Base-by-base conservation (phyloP, 2,797 vertebrate species). In the Xenopus petersii region DNA sequence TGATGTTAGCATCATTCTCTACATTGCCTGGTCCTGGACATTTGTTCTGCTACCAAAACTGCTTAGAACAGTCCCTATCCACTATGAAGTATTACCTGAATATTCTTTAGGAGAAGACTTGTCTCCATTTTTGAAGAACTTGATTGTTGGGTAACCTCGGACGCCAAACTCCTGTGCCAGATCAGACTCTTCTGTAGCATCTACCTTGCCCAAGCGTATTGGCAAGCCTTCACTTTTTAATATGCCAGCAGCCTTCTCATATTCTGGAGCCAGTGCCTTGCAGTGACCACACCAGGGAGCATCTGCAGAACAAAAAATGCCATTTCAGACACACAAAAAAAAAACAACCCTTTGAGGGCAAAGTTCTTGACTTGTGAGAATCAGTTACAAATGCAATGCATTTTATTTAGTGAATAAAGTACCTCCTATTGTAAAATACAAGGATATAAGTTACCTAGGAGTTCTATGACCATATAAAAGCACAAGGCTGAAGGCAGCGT, bases 201-300 rank as follows among this genome's bases (percentile, higher is more conserved):
- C 98, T 42, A 99, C 97, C 83, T 99, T 99, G 11, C 80, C 98
- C 81, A 99, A 85, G 2, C 94, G 90, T 83, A 99, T 95, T 8
- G 81, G 87, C 0, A 95, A 98, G 3, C 93, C 93, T 77, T 97
- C 95, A 0, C 87, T 88, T 84, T 95, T 95, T 80, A 99, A 89
- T 42, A 89, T 89, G 0, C 92, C 94, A 0, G 97, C 98, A 0
- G 96, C 98, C 84, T 97, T 98, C 73, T 90, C 95, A 0, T 94
- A 99, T 83, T 98, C 96, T 0, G 98, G 97, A 0, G 88, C 96
- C 83, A 99, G 90, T 0, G 96, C 97, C 67, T 99, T 99, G 90
- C 98, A 99, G 86, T 99, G 98, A 3, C 98, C 98, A n/a, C 98
- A 99, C 98, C 98, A 99, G 1, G 98, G 98, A 15, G 98, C 98